Evolutionary conservation across 2,888 invertebrate species (phyloP).

Genomic region (Conomelus anceps): DNA sequence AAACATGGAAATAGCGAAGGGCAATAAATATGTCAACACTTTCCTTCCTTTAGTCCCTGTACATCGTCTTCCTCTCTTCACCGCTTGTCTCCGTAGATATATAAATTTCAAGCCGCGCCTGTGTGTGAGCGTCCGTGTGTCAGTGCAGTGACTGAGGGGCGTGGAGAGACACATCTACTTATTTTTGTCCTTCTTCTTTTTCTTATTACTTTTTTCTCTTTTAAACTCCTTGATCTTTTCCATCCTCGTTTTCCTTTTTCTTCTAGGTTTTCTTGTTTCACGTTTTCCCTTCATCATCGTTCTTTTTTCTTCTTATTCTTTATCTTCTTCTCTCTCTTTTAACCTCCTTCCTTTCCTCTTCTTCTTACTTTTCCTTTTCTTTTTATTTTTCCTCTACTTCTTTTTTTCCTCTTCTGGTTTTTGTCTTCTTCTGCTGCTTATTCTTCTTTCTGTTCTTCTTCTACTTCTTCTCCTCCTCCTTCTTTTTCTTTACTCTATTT

Average conservation of each 20-base stretch:
- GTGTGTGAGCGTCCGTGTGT: background rate
- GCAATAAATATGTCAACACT: conserved; percentile 18
- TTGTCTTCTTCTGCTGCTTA: background rate
- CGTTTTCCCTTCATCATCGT: background rate
- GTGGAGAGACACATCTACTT: background rate
- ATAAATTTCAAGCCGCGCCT: background rate
- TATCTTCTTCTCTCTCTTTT: background rate
- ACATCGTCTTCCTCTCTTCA: background rate
- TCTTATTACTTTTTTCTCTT: background rate
- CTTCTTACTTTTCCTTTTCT: background rate
- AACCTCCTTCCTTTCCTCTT: background rate
- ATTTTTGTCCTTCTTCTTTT: background rate
- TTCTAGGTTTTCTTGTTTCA: background rate
- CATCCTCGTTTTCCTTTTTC: background rate
- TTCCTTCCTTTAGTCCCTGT: conserved; percentile 26
- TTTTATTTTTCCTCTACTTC: background rate
- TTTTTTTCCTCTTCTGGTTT: background rate
- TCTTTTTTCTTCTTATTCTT: background rate
- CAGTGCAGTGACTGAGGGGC: background rate
- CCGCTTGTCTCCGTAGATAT: background rate
- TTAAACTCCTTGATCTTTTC: too few relatives aligned
- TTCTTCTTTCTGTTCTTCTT: background rate
- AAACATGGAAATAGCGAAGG: conserved; percentile 28
- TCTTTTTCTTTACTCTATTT: too few relatives aligned
- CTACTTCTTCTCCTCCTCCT: too few relatives aligned